A percentile compares a stretch with the other conserved stretches of the same genome.
These are phyloP conservation scores for Ifrita kowaldi DNA, from an alignment of 2,113 vertebrate species.

Conservation along the genomic window DNA sequence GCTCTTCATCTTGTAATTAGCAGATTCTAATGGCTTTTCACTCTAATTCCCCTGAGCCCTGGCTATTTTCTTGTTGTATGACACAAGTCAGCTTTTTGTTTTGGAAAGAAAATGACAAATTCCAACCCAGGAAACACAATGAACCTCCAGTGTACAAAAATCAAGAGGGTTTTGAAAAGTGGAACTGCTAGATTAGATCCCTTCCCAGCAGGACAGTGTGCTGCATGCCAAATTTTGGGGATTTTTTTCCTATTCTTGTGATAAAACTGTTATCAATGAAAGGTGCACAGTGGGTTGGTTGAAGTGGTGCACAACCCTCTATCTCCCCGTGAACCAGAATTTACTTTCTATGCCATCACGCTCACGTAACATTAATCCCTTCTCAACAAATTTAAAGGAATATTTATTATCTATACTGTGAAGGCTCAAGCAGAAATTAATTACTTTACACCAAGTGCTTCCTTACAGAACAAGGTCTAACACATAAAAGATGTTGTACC, in stretches of 20 bases:
- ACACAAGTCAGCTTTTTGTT: not conserved
- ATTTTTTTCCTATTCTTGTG: fast-evolving
- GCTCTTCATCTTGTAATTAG: constrained; percentile 4
- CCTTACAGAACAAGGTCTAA: not conserved
- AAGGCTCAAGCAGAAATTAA: not conserved
- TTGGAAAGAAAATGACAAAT: constrained; percentile 9
- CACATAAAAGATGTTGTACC: not conserved
- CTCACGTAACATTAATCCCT: not conserved
- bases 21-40: constrained; percentile 15
- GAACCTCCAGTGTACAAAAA: not conserved
- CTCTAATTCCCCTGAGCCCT: not conserved
- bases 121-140: not conserved
- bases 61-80: not conserved
- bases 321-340: not conserved
- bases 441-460: not conserved
- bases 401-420: not conserved
- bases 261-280: not conserved
- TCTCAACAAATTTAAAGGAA: not conserved
- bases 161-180: not conserved
- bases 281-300: not conserved
- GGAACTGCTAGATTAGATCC: not conserved
- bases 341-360: not conserved
- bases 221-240: fast-evolving
- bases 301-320: not conserved
- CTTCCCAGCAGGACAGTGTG: not conserved